Conservation (phyloP, 2,113 vertebrate genomes). For the Cyphomyrus discorhynchus region DNA sequence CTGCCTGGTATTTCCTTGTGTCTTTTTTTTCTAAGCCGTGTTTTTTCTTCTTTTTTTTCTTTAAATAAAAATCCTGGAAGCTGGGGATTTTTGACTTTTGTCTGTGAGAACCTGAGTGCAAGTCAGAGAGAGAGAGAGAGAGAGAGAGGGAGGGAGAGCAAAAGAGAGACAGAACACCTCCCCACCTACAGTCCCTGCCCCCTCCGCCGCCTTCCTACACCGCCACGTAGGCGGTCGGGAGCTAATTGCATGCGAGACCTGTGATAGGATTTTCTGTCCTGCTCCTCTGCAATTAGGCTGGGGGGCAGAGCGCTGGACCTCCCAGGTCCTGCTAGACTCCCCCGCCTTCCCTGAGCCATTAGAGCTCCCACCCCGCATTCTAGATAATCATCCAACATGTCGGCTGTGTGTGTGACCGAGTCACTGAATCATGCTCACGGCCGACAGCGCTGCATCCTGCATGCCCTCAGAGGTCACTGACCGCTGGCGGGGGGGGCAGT, state of each 20-base stretch:
- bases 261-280: conserved; percentile 2
- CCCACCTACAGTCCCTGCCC: background rate
- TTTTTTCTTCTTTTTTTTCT: background rate
- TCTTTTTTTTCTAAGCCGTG: background rate
- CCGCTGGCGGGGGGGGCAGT: background rate
- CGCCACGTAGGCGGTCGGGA: background rate
- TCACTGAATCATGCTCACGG: background rate
- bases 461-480: background rate
- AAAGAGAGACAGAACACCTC: background rate
- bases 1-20: background rate
- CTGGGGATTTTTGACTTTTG: conserved; percentile 13
- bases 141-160: conserved; percentile 19
- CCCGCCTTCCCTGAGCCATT: background rate
- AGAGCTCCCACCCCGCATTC: background rate
- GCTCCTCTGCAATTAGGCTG: background rate
- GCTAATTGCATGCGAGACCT: conserved; percentile 10
- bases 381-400: background rate
- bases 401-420: background rate
- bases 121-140: background rate
- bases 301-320: background rate
- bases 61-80: background rate
- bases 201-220: background rate
- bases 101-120: conserved; percentile 26
- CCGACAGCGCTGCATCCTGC: background rate
- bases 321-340: background rate